Base-by-base conservation (phyloP, 2,113 vertebrate species). In the Apaloderma vittatum region DNA sequence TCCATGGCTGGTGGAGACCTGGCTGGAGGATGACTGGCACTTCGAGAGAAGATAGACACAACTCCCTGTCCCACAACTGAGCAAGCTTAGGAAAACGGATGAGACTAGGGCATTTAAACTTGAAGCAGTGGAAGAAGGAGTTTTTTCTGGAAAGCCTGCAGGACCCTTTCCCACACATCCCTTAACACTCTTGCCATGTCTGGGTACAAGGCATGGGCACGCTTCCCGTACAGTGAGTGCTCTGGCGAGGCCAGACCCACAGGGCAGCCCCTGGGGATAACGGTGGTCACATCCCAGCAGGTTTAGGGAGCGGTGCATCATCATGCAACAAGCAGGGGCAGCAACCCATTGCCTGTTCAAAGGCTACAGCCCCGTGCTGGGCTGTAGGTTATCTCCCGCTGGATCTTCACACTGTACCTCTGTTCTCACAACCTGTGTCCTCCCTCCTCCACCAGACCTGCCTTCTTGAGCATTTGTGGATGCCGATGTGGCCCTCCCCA, bases 211-310 rank as follows among this genome's bases (percentile, higher is more conserved):
- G 8, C 22, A 14, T 2, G 8, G 66, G 30, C 37, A 32, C 3
- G 12, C 36, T 63, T 21, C 48, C 26, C 34, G 19, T 34, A 30
- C 37, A 77, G 54, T 1, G 4, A 52, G 16, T 10, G 32, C 32
- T 62, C 46, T 1, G 3, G 37, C 12, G 17, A 61, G 34, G 15
- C 18, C 6, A 46, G 20, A 22, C 14, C 22, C 49, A 0, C 7
- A 48, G 21, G 22, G 52, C 73, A 52, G 23, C 27, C 16, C 19
- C 46, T 62, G 63, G 34, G n/a, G 11, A 21, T 40, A 36, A 26
- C 1, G 54, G 15, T 1, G 3, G 36, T 4, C 9, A 0, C 34
- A 2, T 37, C 48, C 43, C 1, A 2, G 16, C 26, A 7, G 58
- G 34, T 68, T 43, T 29, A 51, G 48, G 27, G 45, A 40, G 22